Conservation (phyloP, 2,113 vertebrate genomes). For the Chamaea fasciata region DNA sequence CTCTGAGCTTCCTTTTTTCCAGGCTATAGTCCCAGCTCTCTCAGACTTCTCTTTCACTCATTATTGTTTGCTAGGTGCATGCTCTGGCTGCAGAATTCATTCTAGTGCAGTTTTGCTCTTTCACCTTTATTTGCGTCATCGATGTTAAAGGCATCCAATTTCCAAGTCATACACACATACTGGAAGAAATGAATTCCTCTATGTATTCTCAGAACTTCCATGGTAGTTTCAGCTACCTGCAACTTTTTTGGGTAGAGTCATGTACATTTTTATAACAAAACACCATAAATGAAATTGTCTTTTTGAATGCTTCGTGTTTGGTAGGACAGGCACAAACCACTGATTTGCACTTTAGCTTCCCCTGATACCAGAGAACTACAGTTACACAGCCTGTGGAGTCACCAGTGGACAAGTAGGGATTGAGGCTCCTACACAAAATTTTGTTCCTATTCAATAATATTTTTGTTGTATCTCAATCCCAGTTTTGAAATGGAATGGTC, state of each 20-base stretch:
- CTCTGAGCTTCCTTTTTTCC: background rate
- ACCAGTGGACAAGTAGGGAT: background rate
- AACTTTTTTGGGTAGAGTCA: background rate
- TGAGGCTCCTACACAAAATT: background rate
- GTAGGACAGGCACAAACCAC: background rate
- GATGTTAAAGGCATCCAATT: background rate
- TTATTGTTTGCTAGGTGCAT: background rate
- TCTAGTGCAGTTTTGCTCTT: background rate
- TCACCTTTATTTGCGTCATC: background rate
- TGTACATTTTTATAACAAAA: background rate
- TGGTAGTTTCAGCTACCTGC: background rate
- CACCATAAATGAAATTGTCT: background rate
- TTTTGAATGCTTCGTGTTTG: background rate
- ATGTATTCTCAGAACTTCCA: fast-evolving
- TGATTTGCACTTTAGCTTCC: background rate
- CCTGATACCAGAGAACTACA: background rate
- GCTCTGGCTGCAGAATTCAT: background rate
- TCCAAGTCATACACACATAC: background rate
- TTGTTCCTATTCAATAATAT: background rate
- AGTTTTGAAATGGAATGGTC: background rate
- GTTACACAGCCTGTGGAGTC: background rate
- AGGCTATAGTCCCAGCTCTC: background rate
- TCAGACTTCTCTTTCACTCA: background rate
- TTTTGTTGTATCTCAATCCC: background rate
- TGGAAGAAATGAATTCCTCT: background rate